These are phyloP conservation scores for Dunckerocampus dactyliophorus DNA, from an alignment of 2,113 vertebrate species.

Conservation along the genomic window DNA sequence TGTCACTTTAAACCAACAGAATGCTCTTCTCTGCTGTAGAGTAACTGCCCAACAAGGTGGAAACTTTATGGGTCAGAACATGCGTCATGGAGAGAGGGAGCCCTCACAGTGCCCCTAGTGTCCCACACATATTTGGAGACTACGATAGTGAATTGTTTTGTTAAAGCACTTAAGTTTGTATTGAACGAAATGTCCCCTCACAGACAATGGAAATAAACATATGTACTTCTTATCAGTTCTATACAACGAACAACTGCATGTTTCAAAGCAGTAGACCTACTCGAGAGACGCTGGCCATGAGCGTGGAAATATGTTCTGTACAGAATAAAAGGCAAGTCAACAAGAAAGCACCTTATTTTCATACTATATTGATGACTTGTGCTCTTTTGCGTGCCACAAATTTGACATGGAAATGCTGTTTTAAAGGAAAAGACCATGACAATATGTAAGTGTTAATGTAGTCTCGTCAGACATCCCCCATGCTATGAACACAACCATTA, in stretches of 20 bases:
- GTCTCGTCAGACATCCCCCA: slow-evolving; percentile 59
- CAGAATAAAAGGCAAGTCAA: slow-evolving; percentile 57
- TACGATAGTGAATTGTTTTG: slow-evolving; percentile 41
- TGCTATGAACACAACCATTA: slow-evolving; percentile 52
- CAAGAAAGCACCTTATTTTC: slow-evolving; percentile 78
- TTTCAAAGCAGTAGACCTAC: slow-evolving; percentile 35
- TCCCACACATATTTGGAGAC: slow-evolving; percentile 49
- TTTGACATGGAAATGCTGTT: slow-evolving; percentile 47
- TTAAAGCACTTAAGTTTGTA: slow-evolving; percentile 59
- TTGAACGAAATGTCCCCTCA: slow-evolving; percentile 46
- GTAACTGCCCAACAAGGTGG: slow-evolving; percentile 8
- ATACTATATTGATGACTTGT: slow-evolving; percentile 63
- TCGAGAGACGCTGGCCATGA: slow-evolving; percentile 43
- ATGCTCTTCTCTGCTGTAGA: slow-evolving; percentile 51
- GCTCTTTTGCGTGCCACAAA: slow-evolving; percentile 63
- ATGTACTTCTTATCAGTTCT: slow-evolving; percentile 25
- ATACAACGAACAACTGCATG: slow-evolving; percentile 47
- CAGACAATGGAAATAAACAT: slow-evolving; percentile 42
- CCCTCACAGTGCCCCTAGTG: slow-evolving; percentile 23
- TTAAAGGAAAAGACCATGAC: slow-evolving; percentile 58
- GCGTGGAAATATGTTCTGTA: slow-evolving; percentile 33
- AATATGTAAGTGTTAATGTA: slow-evolving; percentile 62
- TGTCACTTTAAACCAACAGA: slow-evolving; percentile 59
- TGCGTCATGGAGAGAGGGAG: slow-evolving; percentile 35
- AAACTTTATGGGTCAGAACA: slow-evolving; percentile 32